Evolutionary conservation across 2,888 invertebrate species (phyloP), one percentile per base, ranked within the genome.

Genomic region (Plagiodera versicolora): DNA sequence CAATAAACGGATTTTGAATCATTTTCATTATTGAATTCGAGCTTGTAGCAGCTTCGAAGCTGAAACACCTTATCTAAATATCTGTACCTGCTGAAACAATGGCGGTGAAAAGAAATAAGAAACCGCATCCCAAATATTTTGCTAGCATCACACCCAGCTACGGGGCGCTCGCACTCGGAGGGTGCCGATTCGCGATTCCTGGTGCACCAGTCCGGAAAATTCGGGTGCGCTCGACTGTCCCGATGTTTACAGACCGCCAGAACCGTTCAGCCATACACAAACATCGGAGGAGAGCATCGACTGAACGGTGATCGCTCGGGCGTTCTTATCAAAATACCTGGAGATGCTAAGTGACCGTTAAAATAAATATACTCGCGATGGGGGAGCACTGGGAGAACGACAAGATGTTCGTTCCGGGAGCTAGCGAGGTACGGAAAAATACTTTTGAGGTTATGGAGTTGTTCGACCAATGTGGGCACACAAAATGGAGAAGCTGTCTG

Each of bases 141-240:
- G 39, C 3, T 39, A 14, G 39, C 4, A n/a, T 14, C 39, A 11
- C 11, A 32, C 14, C n/a, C 11, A 39, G 39, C 39, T 39, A 39
- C 39, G 11, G 39, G 39, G 39, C 14, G 14, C 11, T n/a, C 14
- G 39, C 14, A 4, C 10, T 2, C 10, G 2, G 32, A 10, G 32
- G 32, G 4, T 8, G 32, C 6, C 10, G 63, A 67, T 70, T 66
- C 64, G 69, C 58, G 65, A 67, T 70, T 70, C 70, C 68, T 69
- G 68, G 71, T 72, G 73, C 69, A 73, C 53, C 64, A 63, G 63
- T 67, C 69, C 71, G 66, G 65, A 68, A 67, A 68, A 70, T 68
- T 60, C 64, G 64, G 35, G 63, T 55, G 54, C 65, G 71, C 67
- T 67, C 61, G 59, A 61, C 58, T 67, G 62, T 64, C 58, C 63